phyloP scores from a whole-genome alignment of 2,113 vertebrate genomes.

The Rattus rattus region DNA sequence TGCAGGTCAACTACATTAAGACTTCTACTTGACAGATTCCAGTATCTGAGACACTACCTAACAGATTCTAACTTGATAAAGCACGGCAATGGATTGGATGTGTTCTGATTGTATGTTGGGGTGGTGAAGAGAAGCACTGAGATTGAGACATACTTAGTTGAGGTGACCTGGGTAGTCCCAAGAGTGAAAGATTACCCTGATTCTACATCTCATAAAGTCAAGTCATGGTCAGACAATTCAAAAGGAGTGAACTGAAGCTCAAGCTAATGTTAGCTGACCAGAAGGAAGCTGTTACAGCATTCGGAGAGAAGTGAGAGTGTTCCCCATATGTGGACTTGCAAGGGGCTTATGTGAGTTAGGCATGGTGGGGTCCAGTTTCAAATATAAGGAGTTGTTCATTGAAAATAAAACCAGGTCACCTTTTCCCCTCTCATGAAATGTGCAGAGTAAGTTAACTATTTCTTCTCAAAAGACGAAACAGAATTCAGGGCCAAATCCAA shows the following conservation, averaged over 20 bases:
- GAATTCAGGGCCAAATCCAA: not conserved
- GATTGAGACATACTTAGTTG: not conserved
- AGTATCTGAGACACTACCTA: not conserved
- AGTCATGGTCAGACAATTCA: not conserved
- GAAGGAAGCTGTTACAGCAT: not conserved
- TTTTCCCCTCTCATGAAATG: not conserved
- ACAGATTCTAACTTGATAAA: not conserved
- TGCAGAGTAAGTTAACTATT: not conserved
- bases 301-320: not conserved
- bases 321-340: rapidly evolving
- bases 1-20: not conserved
- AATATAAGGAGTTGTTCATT: not conserved
- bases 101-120: no score
- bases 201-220: not conserved
- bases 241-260: not conserved
- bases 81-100: no score
- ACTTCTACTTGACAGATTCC: not conserved
- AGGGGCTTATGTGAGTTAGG: not conserved
- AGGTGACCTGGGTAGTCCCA: no score
- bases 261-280: no score
- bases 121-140: not conserved
- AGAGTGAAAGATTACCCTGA: not conserved
- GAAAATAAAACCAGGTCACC: not conserved
- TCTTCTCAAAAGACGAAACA: not conserved
- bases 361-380: not conserved